These are phyloP conservation scores for Scelioninae gen. 1 DNA, from an alignment of 2,888 invertebrate genomes.

Conservation along the genomic window DNA sequence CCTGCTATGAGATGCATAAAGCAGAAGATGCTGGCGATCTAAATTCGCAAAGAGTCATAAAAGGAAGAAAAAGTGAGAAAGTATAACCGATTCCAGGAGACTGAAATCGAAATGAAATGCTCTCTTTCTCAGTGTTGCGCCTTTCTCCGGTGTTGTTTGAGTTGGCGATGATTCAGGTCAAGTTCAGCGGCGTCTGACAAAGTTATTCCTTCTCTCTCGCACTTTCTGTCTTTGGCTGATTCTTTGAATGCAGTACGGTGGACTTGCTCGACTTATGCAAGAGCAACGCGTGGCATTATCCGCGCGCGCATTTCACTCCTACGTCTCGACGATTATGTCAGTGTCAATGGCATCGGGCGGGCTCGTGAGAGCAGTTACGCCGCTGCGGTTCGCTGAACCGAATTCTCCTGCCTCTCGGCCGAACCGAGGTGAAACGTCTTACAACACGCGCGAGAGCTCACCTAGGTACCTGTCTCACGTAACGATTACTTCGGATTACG, in stretches of 20 bases:
- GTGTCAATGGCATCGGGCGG: conserved; percentile 81
- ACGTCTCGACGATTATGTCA: conserved; percentile 80
- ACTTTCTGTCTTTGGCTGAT: conserved; percentile 64
- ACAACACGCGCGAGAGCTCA: conserved; percentile 49
- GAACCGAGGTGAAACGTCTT: conserved; percentile 65
- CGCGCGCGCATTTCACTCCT: conserved; percentile 75
- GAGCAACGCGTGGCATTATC: conserved; percentile 71
- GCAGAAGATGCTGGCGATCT: conserved; percentile 10
- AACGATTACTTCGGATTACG: conserved; percentile 71
- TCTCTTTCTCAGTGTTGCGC: conserved; percentile 72
- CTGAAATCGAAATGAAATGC: conserved; percentile 80
- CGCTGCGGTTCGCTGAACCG: conserved; percentile 79
- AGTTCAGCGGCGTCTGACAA: conserved; percentile 69
- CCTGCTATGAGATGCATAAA: too few relatives aligned
- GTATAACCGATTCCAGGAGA: conserved; percentile 76
- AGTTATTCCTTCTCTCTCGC: conserved; percentile 59
- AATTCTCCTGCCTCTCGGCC: conserved; percentile 74
- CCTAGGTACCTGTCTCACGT: conserved; percentile 66
- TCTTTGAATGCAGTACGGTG: conserved; percentile 42
- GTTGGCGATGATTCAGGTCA: conserved; percentile 72
- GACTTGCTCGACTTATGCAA: conserved; percentile 74
- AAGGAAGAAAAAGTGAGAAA: conserved; percentile 71
- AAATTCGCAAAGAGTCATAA: conserved; percentile 10
- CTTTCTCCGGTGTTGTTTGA: conserved; percentile 74
- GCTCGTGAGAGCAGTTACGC: conserved; percentile 75